Evolutionary conservation across 2,797 vertebrate species (phyloP).

Genomic region (Manis crassicaudata): DNA sequence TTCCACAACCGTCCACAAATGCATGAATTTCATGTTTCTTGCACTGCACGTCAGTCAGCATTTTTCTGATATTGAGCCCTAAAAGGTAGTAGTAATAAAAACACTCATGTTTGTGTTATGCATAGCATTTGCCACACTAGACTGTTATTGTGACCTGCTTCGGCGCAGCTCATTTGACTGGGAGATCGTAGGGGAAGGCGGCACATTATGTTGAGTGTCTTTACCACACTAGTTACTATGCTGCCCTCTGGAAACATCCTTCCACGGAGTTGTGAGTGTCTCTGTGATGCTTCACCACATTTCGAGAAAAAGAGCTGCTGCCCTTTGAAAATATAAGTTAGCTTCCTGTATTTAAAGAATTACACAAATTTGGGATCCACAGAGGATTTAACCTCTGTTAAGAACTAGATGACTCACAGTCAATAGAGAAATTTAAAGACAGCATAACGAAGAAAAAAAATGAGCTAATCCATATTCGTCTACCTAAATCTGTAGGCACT

Average conservation of each 20-base stretch:
- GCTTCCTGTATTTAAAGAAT: not conserved
- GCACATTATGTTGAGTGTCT: not conserved
- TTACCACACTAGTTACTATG: not conserved
- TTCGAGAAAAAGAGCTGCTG: not conserved
- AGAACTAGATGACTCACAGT: not conserved
- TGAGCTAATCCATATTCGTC: not conserved
- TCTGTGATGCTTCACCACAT: not conserved
- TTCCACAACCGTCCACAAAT: not conserved
- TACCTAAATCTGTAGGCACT: not conserved
- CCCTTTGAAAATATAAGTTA: not conserved
- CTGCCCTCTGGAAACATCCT: not conserved
- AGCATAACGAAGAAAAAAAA: not conserved
- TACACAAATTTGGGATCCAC: not conserved
- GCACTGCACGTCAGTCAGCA: not conserved
- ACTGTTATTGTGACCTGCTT: not conserved
- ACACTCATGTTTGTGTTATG: not conserved
- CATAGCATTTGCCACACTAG: not conserved
- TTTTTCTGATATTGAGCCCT: not conserved
- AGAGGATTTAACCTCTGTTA: not conserved
- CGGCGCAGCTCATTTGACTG: not conserved
- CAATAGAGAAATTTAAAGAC: conserved; percentile 36
- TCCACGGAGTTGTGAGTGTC: not conserved
- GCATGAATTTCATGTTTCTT: not conserved
- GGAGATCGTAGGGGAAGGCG: not conserved
- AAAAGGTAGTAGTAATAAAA: not conserved